Conservation (phyloP, 2,797 vertebrate species). For the Eulemur mongoz region DNA sequence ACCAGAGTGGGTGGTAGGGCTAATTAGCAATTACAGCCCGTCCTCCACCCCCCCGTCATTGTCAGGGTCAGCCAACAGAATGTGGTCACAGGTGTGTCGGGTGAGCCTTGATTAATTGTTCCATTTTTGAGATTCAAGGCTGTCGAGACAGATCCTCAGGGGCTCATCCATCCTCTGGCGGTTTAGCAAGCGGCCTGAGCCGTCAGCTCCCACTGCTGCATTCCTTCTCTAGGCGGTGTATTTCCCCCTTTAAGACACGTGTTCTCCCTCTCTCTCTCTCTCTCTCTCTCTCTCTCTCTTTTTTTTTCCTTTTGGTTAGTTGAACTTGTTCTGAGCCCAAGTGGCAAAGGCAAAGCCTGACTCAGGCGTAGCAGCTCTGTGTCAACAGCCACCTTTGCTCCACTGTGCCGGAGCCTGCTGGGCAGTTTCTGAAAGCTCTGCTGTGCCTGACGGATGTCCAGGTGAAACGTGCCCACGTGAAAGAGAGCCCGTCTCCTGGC, state of each 20-base stretch:
- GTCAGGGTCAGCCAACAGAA: neutral
- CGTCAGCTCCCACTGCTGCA: neutral
- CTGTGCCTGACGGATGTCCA: neutral
- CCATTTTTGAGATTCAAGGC: conserved; percentile 55
- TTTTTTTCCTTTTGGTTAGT: neutral
- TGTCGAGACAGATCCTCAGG: conserved; percentile 41
- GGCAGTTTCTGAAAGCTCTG: neutral
- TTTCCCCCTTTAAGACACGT: conserved; percentile 45
- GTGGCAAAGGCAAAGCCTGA: conserved; percentile 50
- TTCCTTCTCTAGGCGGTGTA: conserved; percentile 65
- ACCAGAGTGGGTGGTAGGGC: neutral
- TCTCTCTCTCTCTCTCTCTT: neutral
- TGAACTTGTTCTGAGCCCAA: conserved; percentile 56
- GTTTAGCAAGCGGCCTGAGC: neutral
- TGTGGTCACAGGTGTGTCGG: conserved; percentile 41
- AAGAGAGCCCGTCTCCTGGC: neutral
- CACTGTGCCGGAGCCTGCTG: neutral
- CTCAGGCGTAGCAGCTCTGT: neutral
- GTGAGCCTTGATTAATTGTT: conserved; percentile 44
- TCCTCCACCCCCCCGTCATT: neutral
- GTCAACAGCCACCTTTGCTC: conserved; percentile 27
- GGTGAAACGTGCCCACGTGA: neutral
- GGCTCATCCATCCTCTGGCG: neutral
- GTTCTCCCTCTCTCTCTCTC: neutral
- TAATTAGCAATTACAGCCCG: neutral